Percentiles rank a stretch among this genome's conserved stretches.
phyloP scores from a whole-genome alignment of 2,888 invertebrate genomes.

The Chrysina gloriosa region DNA sequence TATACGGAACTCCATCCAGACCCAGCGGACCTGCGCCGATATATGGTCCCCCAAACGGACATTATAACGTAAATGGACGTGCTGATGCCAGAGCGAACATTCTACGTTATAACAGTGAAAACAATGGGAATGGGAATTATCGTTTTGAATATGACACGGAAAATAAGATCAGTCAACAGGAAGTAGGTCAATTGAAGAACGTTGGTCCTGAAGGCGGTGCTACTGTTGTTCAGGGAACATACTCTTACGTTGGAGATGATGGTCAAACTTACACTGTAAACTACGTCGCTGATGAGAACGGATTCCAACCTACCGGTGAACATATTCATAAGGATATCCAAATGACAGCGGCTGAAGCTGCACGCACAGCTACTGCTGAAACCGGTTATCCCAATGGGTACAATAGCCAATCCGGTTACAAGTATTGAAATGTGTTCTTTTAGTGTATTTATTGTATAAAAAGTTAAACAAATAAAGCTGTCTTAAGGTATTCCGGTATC shows the following conservation, averaged over 20 bases:
- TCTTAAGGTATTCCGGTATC: background rate
- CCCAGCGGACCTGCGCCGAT: slow-evolving; percentile 46
- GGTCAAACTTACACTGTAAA: slow-evolving; percentile 66
- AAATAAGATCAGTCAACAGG: slow-evolving; percentile 67
- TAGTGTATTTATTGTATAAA: slow-evolving; percentile 25
- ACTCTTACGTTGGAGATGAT: slow-evolving; percentile 66
- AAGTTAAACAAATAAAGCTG: background rate
- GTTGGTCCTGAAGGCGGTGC: slow-evolving; percentile 63
- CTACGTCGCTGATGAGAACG: slow-evolving; percentile 67
- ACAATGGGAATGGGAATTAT: slow-evolving; percentile 52
- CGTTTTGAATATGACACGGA: slow-evolving; percentile 65
- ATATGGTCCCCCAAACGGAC: slow-evolving; percentile 13
- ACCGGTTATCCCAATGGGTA: slow-evolving; percentile 60
- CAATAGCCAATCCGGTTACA: slow-evolving; percentile 25
- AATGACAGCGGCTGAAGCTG: slow-evolving; percentile 37
- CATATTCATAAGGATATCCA: slow-evolving; percentile 38
- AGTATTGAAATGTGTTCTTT: slow-evolving; percentile 13
- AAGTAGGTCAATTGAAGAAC: slow-evolving; percentile 62
- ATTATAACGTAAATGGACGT: slow-evolving; percentile 47
- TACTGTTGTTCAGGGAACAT: slow-evolving; percentile 65
- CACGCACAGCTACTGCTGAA: slow-evolving; percentile 63
- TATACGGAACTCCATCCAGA: slow-evolving; percentile 26
- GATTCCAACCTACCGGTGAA: slow-evolving; percentile 59
- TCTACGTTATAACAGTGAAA: slow-evolving; percentile 68
- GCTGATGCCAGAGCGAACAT: slow-evolving; percentile 69